Evolutionary conservation across 2,113 vertebrate genomes (phyloP).

Genomic region (Nanger granti): DNA sequence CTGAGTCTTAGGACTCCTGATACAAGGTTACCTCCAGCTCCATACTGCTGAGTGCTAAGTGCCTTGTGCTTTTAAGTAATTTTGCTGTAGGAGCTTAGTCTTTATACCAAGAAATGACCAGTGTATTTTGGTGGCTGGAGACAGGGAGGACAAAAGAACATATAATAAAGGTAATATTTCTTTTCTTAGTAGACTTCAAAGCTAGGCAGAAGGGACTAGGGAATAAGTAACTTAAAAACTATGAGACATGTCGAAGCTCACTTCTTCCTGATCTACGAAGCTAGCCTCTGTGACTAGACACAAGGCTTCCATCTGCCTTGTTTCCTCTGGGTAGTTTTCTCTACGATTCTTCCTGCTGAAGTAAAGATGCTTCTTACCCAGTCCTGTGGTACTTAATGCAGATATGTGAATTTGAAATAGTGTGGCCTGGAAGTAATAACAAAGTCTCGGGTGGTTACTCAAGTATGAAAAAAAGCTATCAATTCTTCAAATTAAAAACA

Average conservation of each 20-base stretch:
- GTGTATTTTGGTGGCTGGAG: neutral
- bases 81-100: neutral
- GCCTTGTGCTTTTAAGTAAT: neutral
- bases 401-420: neutral
- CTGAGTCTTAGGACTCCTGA: neutral
- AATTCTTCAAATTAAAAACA: neutral
- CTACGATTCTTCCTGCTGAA: neutral
- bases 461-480: neutral
- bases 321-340: neutral
- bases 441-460: neutral
- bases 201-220: neutral
- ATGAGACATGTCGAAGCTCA: neutral
- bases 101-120: neutral
- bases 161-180: neutral
- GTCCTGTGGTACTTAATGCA: neutral
- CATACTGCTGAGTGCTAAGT: neutral
- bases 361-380: neutral
- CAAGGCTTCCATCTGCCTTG: neutral
- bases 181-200: neutral
- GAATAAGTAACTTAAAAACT: neutral
- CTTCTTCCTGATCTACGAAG: neutral
- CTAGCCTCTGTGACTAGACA: neutral
- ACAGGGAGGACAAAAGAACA: neutral
- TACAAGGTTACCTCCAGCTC: neutral
- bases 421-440: neutral